Base-by-base conservation (phyloP, 2,888 invertebrate genomes). In the Hyppa rectilinea region DNA sequence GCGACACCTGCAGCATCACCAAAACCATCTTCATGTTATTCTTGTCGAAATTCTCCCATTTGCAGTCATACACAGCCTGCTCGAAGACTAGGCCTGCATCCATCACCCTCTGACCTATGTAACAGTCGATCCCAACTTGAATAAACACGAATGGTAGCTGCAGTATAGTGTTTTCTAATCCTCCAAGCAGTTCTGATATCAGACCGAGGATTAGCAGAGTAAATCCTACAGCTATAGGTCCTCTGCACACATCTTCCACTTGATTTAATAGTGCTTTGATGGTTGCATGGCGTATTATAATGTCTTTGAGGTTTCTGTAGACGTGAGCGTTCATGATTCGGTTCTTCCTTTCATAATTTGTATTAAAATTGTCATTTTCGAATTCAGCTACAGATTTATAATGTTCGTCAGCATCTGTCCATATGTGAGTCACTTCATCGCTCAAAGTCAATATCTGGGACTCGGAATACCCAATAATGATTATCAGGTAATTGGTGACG, bases 41-140 rank as follows among this genome's bases (percentile, higher is more conserved):
- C 0, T 72, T 84, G 47, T 92, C 88, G 23, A 93, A 93, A 20
- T 90, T 90, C 79, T 94, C 93, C 94, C 94, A 94, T 45, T 90
- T 87, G 47, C 92, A 92, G 23, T 82, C 79, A 34, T 93, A 94
- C 0, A 94, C 88, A 0, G 93, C 90, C 0, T 75, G 76, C 59
- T 91, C 91, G 10, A 94, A 93, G 0, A 70, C 53, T 0, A 75
- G 6, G 40, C 88, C 88, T 0, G 93, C 92, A 20, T 94, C 91
- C 50, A 90, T 89, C 0, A 94, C 64, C 5, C 86, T 85, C 75
- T 94, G 94, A 0, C 94, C 93, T 3, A 86, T 87, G 0, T 88
- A 85, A 70, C 94, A 93, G 61, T 93, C 92, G 71, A 90, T 88
- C 0, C 83, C 88, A 4, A 91, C 86, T 70, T 88, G 88, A 4